A percentile compares a stretch with the other conserved stretches of the same genome.
phyloP scores from a whole-genome alignment of 2,888 invertebrate genomes.

The Clistopyga incitator region DNA sequence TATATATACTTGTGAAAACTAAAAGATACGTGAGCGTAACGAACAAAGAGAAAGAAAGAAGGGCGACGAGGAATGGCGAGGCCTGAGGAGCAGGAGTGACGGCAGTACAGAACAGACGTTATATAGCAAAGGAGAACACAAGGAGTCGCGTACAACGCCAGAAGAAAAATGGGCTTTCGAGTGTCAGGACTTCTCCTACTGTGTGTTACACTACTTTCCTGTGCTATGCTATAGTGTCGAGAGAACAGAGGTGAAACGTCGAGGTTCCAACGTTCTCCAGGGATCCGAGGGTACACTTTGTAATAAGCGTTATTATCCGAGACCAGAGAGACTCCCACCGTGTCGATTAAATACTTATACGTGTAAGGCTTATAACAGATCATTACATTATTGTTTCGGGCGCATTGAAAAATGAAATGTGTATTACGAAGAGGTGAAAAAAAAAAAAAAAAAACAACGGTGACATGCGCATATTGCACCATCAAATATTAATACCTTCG shows the following conservation, averaged over 20 bases:
- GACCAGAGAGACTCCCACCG: constrained; percentile 29
- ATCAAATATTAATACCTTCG: background rate
- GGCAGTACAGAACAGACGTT: constrained; percentile 58
- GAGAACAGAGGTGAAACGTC: constrained; percentile 44
- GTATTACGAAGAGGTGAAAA: too few relatives aligned
- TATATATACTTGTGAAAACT: constrained; percentile 24
- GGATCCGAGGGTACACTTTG: constrained; percentile 47
- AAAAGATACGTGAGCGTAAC: constrained; percentile 62
- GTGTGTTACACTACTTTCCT: constrained; percentile 4
- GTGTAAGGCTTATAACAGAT: constrained; percentile 4
- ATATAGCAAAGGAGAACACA: constrained; percentile 38
- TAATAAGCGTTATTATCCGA: constrained; percentile 64
- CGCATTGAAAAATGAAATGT: background rate
- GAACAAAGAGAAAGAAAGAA: constrained; percentile 43
- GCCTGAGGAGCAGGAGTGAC: constrained; percentile 50
- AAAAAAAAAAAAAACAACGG: background rate
- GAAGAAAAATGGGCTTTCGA: constrained; percentile 68
- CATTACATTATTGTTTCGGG: background rate
- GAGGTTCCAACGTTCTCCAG: constrained; percentile 45
- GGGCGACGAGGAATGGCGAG: constrained; percentile 31
- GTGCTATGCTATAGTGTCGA: constrained; percentile 32
- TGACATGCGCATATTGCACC: constrained; percentile 7
- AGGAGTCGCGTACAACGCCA: constrained; percentile 48
- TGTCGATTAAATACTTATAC: constrained; percentile 16
- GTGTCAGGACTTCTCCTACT: constrained; percentile 65